These are phyloP conservation scores for Slavum lentiscoides DNA, from an alignment of 2,888 invertebrate genomes.

Conservation along the genomic window DNA sequence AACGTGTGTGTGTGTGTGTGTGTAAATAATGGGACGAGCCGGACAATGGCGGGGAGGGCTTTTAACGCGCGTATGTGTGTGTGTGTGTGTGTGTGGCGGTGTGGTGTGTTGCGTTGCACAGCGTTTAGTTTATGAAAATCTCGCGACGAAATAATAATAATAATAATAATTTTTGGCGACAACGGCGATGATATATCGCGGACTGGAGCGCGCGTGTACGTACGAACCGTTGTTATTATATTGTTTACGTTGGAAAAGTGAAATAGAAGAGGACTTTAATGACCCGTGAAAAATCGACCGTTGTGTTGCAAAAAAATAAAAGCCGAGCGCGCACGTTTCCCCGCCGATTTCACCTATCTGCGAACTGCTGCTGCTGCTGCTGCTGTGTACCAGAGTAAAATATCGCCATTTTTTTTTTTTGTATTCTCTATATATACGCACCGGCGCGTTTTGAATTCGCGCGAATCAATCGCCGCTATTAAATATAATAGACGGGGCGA, in stretches of 20 bases:
- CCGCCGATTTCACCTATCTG: too few relatives aligned
- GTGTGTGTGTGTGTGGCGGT: too few relatives aligned
- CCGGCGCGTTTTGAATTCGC: too few relatives aligned
- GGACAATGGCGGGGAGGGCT: conserved; percentile 23
- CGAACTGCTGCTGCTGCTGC: too few relatives aligned
- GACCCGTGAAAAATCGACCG: conserved; percentile 52
- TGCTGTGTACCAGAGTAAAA: too few relatives aligned
- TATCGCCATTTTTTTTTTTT: too few relatives aligned
- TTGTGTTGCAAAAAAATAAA: conserved; percentile 31
- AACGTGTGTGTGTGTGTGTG: not conserved
- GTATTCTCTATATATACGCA: too few relatives aligned
- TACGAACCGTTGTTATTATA: not conserved
- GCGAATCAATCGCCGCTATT: too few relatives aligned
- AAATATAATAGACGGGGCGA: too few relatives aligned
- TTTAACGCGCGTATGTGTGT: too few relatives aligned
- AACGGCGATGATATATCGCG: conserved; percentile 27
- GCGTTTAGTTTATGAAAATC: not conserved
- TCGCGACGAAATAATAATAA: conserved; percentile 3
- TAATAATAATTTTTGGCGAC: conserved; percentile 30
- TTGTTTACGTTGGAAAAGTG: not conserved
- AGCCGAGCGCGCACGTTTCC: too few relatives aligned
- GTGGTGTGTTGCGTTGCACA: too few relatives aligned
- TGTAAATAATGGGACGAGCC: conserved; percentile 5
- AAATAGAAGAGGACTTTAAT: conserved; percentile 47
- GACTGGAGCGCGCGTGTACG: not conserved